These are phyloP conservation scores for Temnothorax ravouxi DNA, from an alignment of 2,888 invertebrate genomes.

Conservation along the genomic window DNA sequence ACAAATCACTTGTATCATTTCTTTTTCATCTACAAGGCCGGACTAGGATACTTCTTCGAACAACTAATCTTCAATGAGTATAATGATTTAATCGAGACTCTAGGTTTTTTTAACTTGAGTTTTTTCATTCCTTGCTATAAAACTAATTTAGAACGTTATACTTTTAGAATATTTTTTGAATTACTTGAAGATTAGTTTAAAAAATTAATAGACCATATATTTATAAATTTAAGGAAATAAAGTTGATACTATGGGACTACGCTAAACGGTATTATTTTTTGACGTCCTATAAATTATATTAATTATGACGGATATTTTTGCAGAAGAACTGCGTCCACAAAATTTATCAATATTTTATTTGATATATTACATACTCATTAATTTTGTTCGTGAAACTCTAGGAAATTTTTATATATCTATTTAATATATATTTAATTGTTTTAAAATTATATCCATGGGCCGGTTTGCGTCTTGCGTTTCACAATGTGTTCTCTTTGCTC, in stretches of 20 bases:
- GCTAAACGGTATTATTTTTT: not conserved
- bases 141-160: not conserved
- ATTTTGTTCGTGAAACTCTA: not conserved
- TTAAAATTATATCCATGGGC: not conserved
- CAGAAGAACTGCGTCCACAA: not conserved
- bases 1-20: constrained; percentile 43
- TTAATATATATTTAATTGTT: not conserved
- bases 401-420: not conserved
- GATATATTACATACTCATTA: too few relatives aligned
- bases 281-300: not conserved
- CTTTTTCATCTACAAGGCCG: constrained; percentile 39
- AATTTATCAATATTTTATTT: not conserved
- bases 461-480: constrained; percentile 7
- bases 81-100: not conserved
- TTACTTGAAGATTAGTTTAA: not conserved
- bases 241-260: not conserved
- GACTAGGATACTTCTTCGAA: not conserved
- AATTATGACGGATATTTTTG: not conserved
- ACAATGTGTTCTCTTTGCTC: not conserved
- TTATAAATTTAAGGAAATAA: not conserved
- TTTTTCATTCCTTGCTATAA: not conserved
- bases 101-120: not conserved
- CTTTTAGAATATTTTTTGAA: not conserved
- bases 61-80: not conserved
- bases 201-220: not conserved